Evolutionary conservation across 2,113 vertebrate species (phyloP), one percentile per base, ranked within the genome.

Genomic region (Lophius piscatorius): DNA sequence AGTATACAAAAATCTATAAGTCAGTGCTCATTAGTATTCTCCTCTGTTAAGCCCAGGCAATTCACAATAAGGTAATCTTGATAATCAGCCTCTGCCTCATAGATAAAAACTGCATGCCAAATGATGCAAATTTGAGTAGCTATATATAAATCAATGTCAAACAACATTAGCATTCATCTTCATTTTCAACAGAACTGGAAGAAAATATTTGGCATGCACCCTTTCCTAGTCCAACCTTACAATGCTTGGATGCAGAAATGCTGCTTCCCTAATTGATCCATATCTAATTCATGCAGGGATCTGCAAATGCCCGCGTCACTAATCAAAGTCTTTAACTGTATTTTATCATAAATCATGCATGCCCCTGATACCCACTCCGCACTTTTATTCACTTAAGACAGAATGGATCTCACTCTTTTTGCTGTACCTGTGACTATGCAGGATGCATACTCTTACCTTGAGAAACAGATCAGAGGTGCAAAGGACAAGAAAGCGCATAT

Each of bases 401-500:
- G 16, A 7, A 39, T 20, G 8, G 18, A 38, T n/a, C 36, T 16
- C 22, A 66, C 63, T 58, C 44, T 59, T 45, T 47, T 16, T 62
- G 47, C 41, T 50, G 17, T 51, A 42, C 51, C 55, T 36, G 45
- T 48, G n/a, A 52, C 75, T 74, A 47, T 68, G 31, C 63, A 38
- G 38, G 39, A 35, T 59, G 59, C 46, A 3, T 3, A 73, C 71
- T 81, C 80, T 87, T 89, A 90, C 89, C 88, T 90, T 85, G 75
- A 84, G 62, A 80, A 77, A 78, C 84, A 81, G 81, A 87, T 88
- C 77, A 89, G 76, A 80, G 83, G 84, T 73, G 81, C 63, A 77
- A 82, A 88, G 84, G 87, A 88, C 72, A 62, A 80, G 81, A 84
- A 70, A 84, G 78, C 83, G 35, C 74, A 86, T 77, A 82, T 86